Conservation (phyloP, 2,797 vertebrate genomes). For the Gallinago stenura region DNA sequence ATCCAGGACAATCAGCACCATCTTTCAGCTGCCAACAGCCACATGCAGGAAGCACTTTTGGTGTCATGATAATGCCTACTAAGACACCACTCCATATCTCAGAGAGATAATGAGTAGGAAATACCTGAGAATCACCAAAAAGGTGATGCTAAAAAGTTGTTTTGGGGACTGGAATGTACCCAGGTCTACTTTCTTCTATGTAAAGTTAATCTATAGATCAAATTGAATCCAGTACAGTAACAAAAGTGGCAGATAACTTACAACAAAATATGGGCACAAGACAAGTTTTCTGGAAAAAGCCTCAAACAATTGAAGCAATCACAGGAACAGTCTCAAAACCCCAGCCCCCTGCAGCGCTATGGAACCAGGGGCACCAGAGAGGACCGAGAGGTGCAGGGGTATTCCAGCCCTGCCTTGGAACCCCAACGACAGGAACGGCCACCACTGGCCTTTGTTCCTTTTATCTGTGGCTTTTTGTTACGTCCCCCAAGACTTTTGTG, state of each 20-base stretch:
- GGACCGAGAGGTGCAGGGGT: not conserved
- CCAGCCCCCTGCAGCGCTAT: not conserved
- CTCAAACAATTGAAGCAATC: not conserved
- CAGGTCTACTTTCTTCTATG: not conserved
- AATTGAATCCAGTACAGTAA: not conserved
- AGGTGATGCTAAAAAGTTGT: not conserved
- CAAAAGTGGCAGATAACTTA: not conserved
- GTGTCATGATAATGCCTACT: not conserved
- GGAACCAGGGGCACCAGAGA: not conserved
- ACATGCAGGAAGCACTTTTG: not conserved
- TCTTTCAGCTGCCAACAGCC: not conserved
- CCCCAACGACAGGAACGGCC: fast-evolving
- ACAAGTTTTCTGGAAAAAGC: not conserved
- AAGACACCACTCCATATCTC: not conserved
- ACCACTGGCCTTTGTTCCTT: not conserved
- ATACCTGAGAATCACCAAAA: not conserved
- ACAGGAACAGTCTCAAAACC: not conserved
- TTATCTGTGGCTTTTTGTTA: not conserved
- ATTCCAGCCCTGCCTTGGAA: not conserved
- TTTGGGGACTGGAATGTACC: not conserved
- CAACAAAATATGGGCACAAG: not conserved
- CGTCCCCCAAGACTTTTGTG: not conserved
- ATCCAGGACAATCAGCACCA: not conserved
- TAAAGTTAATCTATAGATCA: not conserved
- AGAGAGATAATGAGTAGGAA: not conserved